A percentile compares a stretch with the other conserved stretches of the same genome.
Conservation (phyloP, 2,113 vertebrate genomes). For the Serilophus lunatus region DNA sequence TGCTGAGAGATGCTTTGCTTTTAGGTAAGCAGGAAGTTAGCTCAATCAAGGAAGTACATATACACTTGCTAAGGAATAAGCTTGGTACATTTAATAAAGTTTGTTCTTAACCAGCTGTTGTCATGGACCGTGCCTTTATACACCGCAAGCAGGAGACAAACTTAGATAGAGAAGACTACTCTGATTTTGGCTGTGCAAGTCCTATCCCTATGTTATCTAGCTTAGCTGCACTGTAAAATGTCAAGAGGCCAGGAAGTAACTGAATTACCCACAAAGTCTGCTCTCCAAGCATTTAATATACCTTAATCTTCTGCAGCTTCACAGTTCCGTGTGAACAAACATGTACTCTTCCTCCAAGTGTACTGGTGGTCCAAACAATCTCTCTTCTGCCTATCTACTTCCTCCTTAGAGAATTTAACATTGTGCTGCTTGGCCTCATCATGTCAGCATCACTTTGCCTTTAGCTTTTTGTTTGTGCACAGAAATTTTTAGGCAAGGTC, state of each 20-base stretch:
- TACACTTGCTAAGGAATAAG: no score
- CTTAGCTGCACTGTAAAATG: not conserved
- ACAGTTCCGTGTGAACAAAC: not conserved
- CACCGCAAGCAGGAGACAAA: not conserved
- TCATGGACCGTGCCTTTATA: no score
- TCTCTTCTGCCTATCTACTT: not conserved
- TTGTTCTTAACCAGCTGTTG: no score
- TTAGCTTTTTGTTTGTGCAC: not conserved
- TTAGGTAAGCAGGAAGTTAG: no score
- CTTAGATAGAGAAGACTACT: not conserved
- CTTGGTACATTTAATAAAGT: no score
- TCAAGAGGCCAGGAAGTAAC: not conserved
- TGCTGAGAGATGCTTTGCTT: no score
- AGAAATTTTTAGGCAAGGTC: not conserved
- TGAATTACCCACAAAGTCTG: not conserved
- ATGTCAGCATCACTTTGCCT: not conserved
- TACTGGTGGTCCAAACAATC: not conserved
- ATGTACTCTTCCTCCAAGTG: not conserved
- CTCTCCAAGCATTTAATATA: not conserved
- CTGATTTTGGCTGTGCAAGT: not conserved
- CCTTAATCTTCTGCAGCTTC: not conserved
- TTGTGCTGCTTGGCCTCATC: not conserved
- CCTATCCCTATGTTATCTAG: not conserved
- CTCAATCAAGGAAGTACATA: no score
- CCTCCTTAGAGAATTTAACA: not conserved